Evolutionary conservation across 2,888 invertebrate species (phyloP), one percentile per base, ranked within the genome.

Genomic region (Drosophila helvetica): DNA sequence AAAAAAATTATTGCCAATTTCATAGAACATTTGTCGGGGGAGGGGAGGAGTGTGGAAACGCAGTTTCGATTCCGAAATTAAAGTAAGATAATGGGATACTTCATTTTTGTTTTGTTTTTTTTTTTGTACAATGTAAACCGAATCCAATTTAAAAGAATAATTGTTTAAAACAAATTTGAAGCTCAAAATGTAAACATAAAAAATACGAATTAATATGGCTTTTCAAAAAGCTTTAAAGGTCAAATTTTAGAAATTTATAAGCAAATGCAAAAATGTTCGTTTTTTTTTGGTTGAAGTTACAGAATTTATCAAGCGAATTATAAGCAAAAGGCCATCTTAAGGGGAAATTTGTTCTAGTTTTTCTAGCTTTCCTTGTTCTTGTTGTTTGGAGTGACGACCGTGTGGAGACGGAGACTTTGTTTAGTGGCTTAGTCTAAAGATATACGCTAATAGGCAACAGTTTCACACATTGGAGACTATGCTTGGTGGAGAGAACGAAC

Each of bases 191-290:
- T 66, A 43, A 62, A 62, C 53, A 27, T 55, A 60, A 30, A 66
- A 65, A 46, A 59, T 70, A 72, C 64, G 78, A 57, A 67, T 77
- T 76, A 87, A 87, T 78, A 82, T 75, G 75, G 88, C 84, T 84
- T 84, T 85, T 87, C 86, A 59, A 87, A 85, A 85, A 85, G 84
- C 84, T 87, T 85, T 73, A 87, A 84, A 87, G 73, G 84, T 85
- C 84, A 85, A 56, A 60, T 55, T 38, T 15, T 51, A 52, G 71
- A 80, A 70, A 50, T n/a, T 17, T 51, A 43, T 42, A 59, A 56
- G 63, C 54, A 67, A 74, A 59, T 67, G 55, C 55, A 73, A 53
- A 56, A 7, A 19, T 38, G 22, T 22, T 22, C 22, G 22, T 27
- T 27, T 27, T 17, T 17, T 47, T 66, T 66, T 47, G 17, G 45